These are phyloP conservation scores for Drosophila seclusa DNA, from an alignment of 2,888 invertebrate genomes.

Conservation along the genomic window DNA sequence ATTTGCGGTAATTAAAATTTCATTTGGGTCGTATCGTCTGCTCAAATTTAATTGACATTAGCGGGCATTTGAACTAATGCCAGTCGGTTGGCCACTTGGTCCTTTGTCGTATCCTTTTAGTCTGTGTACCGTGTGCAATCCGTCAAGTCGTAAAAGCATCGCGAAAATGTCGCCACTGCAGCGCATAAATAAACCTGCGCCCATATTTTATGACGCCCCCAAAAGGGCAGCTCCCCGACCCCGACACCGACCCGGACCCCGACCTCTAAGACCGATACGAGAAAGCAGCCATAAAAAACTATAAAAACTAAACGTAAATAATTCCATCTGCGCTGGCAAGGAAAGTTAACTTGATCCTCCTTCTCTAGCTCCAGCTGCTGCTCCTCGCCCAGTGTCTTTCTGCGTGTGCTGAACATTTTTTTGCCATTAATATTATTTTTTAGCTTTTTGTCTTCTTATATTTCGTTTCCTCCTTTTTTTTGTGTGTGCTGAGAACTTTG, in stretches of 20 bases:
- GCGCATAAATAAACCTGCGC: slow-evolving; percentile 80
- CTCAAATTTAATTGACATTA: slow-evolving; percentile 78
- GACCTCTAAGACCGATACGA: slow-evolving; percentile 25
- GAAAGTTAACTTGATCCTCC: slow-evolving; percentile 56
- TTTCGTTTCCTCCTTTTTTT: slow-evolving; percentile 28
- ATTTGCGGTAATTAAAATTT: slow-evolving; percentile 79
- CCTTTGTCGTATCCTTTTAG: slow-evolving; percentile 26
- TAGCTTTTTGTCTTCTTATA: slow-evolving; percentile 47
- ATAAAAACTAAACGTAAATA: slow-evolving; percentile 83
- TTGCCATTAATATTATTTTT: slow-evolving; percentile 72
- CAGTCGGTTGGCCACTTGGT: slow-evolving; percentile 24
- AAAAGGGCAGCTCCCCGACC: background rate
- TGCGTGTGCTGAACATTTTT: slow-evolving; percentile 55
- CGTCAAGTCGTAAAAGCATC: slow-evolving; percentile 75
- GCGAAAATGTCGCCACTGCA: slow-evolving; percentile 70
- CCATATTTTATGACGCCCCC: slow-evolving; percentile 76
- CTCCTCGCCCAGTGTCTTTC: slow-evolving; percentile 17
- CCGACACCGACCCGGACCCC: background rate
- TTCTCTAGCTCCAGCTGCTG: background rate
- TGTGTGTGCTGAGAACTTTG: slow-evolving; percentile 64
- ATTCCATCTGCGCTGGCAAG: slow-evolving; percentile 71
- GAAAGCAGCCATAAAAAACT: slow-evolving; percentile 76
- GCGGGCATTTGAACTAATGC: slow-evolving; percentile 69
- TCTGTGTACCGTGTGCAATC: slow-evolving; percentile 55
- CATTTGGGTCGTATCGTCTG: slow-evolving; percentile 64